phyloP scores from a whole-genome alignment of 2,888 invertebrate genomes.

The Pollenia labialis region DNA sequence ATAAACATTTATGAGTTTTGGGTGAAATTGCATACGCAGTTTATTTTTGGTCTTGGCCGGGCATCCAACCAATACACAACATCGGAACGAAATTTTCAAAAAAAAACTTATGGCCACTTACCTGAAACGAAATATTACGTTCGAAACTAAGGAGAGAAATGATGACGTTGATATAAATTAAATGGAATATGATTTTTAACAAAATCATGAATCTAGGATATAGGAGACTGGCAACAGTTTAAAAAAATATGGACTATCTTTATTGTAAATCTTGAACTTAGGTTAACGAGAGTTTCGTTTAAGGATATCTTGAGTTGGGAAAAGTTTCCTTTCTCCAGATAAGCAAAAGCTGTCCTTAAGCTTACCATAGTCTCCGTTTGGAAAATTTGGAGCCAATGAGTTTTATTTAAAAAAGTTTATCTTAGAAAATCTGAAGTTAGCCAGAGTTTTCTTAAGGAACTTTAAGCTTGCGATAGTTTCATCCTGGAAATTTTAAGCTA shows the following conservation, averaged over 20 bases:
- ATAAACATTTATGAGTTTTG: conserved; percentile 67
- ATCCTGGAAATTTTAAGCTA: no score
- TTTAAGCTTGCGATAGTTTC: not conserved
- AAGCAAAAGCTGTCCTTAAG: not conserved
- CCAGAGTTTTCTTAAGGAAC: not conserved
- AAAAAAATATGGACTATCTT: no score
- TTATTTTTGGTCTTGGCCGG: conserved; percentile 63
- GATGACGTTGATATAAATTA: no score
- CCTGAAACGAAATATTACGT: conserved; percentile 15
- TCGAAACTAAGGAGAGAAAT: conserved; percentile 38
- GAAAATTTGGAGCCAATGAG: not conserved
- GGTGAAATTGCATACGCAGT: conserved; percentile 58
- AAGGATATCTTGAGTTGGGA: not conserved
- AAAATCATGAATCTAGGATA: no score
- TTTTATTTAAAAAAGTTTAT: not conserved
- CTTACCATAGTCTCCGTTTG: no score
- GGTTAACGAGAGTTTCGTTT: not conserved
- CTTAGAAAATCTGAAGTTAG: not conserved
- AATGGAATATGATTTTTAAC: no score
- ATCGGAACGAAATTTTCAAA: conserved; percentile 29
- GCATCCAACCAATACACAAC: conserved; percentile 25
- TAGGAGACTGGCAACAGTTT: no score
- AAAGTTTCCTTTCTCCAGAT: not conserved
- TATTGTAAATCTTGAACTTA: no score
- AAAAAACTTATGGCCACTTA: not conserved